phyloP scores from a whole-genome alignment of 2,113 vertebrate species.

The Origma solitaria region DNA sequence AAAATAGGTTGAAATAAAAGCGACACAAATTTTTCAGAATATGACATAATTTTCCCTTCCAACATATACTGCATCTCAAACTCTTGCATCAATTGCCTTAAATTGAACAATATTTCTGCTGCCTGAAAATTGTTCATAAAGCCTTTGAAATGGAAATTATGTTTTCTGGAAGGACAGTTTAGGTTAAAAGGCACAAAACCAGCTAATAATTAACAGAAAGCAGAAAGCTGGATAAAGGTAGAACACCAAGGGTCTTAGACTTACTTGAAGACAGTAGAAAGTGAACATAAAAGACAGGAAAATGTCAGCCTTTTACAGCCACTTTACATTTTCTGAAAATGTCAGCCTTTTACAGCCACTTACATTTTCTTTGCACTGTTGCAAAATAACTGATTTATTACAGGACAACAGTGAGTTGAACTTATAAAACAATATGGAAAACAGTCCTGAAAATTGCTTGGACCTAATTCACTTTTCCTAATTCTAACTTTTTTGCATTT shows the following conservation, averaged over 20 bases:
- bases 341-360: not conserved
- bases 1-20: not conserved
- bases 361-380: not conserved
- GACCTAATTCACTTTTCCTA: not conserved
- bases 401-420: not conserved
- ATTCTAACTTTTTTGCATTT: not conserved
- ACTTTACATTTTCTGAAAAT: not conserved
- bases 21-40: not conserved
- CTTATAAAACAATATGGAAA: not conserved
- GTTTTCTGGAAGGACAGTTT: not conserved
- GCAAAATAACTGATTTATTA: not conserved
- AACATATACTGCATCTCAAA: not conserved
- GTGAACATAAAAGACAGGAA: not conserved
- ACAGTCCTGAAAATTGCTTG: not conserved
- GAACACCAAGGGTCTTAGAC: not conserved
- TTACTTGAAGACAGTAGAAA: not conserved
- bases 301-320: not conserved
- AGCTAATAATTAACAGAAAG: not conserved
- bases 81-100: not conserved
- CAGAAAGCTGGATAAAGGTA: not conserved
- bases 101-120: not conserved
- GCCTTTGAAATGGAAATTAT: conserved; percentile 6
- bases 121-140: not conserved
- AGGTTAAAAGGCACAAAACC: not conserved
- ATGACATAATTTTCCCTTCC: not conserved